phyloP scores from a whole-genome alignment of 2,888 invertebrate genomes.

The Cheilosia urbana region DNA sequence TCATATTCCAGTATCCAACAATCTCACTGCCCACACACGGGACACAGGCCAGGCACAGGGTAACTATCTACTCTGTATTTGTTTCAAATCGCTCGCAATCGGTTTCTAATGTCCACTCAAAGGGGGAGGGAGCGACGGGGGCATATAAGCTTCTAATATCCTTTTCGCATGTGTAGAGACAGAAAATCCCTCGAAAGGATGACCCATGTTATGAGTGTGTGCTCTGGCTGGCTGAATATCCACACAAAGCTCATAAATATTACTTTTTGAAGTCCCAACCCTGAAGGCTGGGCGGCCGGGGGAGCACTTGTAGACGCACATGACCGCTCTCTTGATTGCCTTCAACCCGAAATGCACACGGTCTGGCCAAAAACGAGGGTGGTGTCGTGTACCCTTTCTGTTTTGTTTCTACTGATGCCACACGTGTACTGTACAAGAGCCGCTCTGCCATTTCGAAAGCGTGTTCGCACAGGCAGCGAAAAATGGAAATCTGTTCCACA shows the following conservation, averaged over 20 bases:
- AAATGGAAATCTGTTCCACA: slow-evolving; percentile 51
- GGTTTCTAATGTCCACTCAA: slow-evolving; percentile 71
- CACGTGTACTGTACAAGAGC: slow-evolving; percentile 34
- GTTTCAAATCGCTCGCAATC: slow-evolving; percentile 73
- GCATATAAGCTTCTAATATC: slow-evolving; percentile 33
- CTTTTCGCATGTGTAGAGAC: slow-evolving; percentile 8
- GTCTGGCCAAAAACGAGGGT: slow-evolving; percentile 32
- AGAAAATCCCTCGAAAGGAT: slow-evolving; percentile 50
- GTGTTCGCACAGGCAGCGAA: slow-evolving; percentile 47
- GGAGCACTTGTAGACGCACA: slow-evolving; percentile 71
- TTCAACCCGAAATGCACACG: slow-evolving; percentile 23
- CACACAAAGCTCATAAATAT: slow-evolving; percentile 72
- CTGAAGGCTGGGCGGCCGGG: neutral
- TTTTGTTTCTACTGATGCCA: slow-evolving; percentile 64
- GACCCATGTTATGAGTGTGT: slow-evolving; percentile 72
- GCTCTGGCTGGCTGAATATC: slow-evolving; percentile 47
- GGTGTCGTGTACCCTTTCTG: slow-evolving; percentile 47
- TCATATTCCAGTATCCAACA: slow-evolving; percentile 47
- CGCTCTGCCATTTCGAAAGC: slow-evolving; percentile 42
- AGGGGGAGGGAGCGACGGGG: slow-evolving; percentile 4
- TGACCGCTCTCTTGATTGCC: slow-evolving; percentile 54
- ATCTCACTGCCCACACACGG: neutral
- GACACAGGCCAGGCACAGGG: neutral
- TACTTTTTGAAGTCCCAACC: slow-evolving; percentile 62
- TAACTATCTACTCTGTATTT: slow-evolving; percentile 54